phyloP scores from a whole-genome alignment of 2,797 vertebrate genomes.

The Morelia viridis region DNA sequence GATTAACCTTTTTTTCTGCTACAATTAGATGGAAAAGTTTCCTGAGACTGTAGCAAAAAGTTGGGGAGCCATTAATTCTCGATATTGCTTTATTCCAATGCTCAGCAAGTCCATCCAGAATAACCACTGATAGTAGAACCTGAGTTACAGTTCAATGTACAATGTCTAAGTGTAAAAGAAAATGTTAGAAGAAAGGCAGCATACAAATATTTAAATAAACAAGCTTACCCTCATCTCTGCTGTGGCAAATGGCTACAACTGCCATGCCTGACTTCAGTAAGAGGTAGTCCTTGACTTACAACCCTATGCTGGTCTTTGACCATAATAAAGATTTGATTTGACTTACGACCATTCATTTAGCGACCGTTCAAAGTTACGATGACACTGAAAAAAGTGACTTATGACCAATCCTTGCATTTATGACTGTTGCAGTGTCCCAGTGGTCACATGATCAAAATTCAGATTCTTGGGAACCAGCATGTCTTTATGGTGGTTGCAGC shows the following conservation, averaged over 20 bases:
- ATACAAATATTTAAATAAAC: neutral
- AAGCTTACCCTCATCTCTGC: neutral
- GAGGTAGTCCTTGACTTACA: no score
- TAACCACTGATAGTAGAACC: neutral
- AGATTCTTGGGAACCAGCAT: no score
- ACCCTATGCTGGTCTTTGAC: no score
- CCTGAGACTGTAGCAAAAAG: neutral
- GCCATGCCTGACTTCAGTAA: neutral
- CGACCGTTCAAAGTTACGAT: no score
- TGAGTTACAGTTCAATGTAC: neutral
- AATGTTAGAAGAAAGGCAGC: neutral
- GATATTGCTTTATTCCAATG: neutral
- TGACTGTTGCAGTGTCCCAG: no score
- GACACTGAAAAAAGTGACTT: no score
- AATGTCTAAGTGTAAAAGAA: neutral
- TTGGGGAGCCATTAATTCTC: neutral
- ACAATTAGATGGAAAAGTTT: neutral
- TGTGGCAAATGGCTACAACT: neutral
- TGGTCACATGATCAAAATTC: no score
- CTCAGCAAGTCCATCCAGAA: neutral
- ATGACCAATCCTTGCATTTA: no score
- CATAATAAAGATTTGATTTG: no score
- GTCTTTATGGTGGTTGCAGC: no score
- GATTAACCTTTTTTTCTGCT: neutral
- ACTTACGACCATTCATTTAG: no score